phyloP scores from a whole-genome alignment of 2,113 vertebrate genomes.

The Actinemys pallida region DNA sequence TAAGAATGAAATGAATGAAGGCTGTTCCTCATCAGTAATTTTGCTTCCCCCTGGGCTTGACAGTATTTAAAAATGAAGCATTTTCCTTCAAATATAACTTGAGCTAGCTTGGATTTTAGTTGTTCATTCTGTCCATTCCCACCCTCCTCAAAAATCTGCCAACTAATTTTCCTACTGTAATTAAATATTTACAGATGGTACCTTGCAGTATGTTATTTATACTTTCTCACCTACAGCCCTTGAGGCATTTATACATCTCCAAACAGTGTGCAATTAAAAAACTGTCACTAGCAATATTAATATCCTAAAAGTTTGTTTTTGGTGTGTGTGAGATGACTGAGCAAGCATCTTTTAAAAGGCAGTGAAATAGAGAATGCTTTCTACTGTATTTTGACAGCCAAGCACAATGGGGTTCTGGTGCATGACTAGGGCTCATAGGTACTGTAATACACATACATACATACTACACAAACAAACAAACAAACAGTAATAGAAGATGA shows the following conservation, averaged over 20 bases:
- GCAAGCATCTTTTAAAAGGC: neutral
- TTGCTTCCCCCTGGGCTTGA: constrained; percentile 19
- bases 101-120: constrained; percentile 38
- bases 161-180: constrained; percentile 42
- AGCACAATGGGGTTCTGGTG: neutral
- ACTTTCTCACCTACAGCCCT: constrained; percentile 38
- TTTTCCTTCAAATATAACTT: constrained; percentile 51
- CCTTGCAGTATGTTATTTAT: constrained; percentile 27
- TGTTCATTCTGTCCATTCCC: constrained; percentile 6
- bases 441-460: neutral
- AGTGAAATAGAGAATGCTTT: neutral
- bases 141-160: neutral
- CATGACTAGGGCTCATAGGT: neutral
- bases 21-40: constrained; percentile 62
- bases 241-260: constrained; percentile 17
- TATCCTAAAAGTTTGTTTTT: neutral
- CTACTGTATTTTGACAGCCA: neutral
- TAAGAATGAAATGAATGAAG: constrained; percentile 13
- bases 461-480: neutral
- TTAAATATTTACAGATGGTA: constrained; percentile 54
- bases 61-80: constrained; percentile 46
- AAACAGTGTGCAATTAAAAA: constrained; percentile 49
- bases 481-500: fast-evolving
- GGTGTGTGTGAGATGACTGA: fast-evolving
- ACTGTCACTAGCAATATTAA: constrained; percentile 39